phyloP scores from a whole-genome alignment of 2,797 vertebrate genomes.

The Characodon lateralis region DNA sequence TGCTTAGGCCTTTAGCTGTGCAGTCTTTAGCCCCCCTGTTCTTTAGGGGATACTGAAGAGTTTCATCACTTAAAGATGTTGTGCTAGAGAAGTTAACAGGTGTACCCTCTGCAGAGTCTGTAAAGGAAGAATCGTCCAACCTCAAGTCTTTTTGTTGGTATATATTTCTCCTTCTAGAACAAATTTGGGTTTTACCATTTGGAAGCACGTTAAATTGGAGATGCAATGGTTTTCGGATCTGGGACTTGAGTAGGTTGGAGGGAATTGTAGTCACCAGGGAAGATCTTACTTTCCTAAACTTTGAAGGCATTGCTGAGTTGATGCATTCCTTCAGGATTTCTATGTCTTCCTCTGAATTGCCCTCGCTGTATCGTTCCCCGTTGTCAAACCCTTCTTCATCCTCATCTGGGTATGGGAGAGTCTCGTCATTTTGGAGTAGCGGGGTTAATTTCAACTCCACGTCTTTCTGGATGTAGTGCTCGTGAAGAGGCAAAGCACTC shows the following conservation, averaged over 20 bases:
- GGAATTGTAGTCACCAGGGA: constrained; percentile 85
- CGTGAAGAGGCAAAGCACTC: constrained; percentile 93
- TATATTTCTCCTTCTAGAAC: constrained; percentile 75
- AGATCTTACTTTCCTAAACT: constrained; percentile 90
- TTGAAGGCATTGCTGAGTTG: constrained; percentile 93
- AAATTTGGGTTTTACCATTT: constrained; percentile 80
- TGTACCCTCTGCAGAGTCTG: constrained; percentile 91
- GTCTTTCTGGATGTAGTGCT: constrained; percentile 96
- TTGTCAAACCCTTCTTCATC: constrained; percentile 76
- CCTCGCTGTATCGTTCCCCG: constrained; percentile 83
- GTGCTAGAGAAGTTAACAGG: constrained; percentile 92
- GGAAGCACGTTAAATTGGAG: constrained; percentile 94
- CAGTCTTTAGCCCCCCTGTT: constrained; percentile 76
- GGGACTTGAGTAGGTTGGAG: constrained; percentile 83
- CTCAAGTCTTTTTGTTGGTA: constrained; percentile 80
- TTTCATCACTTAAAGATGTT: constrained; percentile 93
- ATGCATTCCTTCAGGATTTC: constrained; percentile 97
- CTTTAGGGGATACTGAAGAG: constrained; percentile 85
- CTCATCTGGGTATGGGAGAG: constrained; percentile 82
- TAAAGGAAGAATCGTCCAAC: constrained; percentile 89
- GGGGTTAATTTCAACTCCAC: constrained; percentile 96
- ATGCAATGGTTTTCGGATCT: constrained; percentile 83
- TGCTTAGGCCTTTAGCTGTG: constrained; percentile 71
- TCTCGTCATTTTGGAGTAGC: constrained; percentile 84
- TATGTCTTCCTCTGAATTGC: constrained; percentile 90